Evolutionary conservation across 2,797 vertebrate species (phyloP).

Genomic region (Sebastes miniatus): DNA sequence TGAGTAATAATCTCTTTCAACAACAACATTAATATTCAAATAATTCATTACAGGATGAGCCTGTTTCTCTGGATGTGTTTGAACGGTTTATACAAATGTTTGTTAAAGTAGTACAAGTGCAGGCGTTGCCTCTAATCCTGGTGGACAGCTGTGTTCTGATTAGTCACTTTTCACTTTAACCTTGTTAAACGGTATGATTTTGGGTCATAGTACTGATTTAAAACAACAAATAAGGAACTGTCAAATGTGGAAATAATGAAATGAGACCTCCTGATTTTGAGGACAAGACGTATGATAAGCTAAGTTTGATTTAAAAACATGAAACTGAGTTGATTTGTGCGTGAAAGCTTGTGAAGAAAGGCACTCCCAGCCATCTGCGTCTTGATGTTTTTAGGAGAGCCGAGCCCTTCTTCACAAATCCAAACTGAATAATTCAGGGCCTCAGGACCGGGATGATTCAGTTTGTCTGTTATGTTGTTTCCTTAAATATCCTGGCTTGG

Average conservation of each 20-base stretch:
- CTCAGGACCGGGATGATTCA: slow-evolving; percentile 9
- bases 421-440: slow-evolving; percentile 46
- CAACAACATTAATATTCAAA: not conserved
- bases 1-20: not conserved
- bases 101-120: not conserved
- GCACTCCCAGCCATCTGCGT: not conserved
- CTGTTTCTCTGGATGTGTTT: not conserved
- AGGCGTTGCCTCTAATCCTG: not conserved
- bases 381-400: slow-evolving; percentile 3
- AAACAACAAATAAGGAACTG: not conserved
- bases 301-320: not conserved
- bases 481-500: slow-evolving; percentile 25
- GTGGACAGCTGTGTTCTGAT: not conserved
- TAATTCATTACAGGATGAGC: not conserved
- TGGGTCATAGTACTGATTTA: not conserved
- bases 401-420: slow-evolving; percentile 6
- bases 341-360: not conserved
- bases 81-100: not conserved
- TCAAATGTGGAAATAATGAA: not conserved
- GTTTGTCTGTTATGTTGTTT: slow-evolving; percentile 5
- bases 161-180: not conserved
- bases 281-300: not conserved
- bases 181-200: not conserved
- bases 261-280: not conserved
- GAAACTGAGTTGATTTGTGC: not conserved